phyloP scores from a whole-genome alignment of 2,113 vertebrate species.

The Syngnathoides biaculeatus region DNA sequence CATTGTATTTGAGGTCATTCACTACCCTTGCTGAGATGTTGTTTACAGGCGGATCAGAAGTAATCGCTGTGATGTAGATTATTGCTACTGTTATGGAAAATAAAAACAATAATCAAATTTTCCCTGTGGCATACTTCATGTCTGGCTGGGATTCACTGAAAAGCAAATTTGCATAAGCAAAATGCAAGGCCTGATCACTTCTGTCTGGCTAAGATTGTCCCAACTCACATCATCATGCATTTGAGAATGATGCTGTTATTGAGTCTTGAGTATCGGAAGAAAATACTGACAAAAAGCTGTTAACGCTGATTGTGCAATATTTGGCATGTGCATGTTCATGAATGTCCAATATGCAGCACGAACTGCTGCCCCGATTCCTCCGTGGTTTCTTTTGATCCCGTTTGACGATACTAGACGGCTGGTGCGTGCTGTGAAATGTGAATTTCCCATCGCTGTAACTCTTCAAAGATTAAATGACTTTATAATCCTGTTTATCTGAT shows the following conservation, averaged over 20 bases:
- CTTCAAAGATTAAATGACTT: background rate
- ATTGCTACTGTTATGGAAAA: conserved; percentile 17
- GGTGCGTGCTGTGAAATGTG: background rate
- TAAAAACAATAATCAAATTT: conserved; percentile 18
- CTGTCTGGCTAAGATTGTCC: conserved; percentile 12
- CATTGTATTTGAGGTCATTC: background rate
- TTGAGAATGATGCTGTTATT: background rate
- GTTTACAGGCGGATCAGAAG: background rate
- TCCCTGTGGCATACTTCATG: conserved; percentile 21
- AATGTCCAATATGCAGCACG: background rate
- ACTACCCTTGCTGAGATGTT: background rate
- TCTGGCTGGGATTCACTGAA: conserved; percentile 44
- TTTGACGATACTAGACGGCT: background rate
- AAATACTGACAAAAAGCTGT: background rate
- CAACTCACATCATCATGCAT: background rate
- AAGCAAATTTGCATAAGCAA: conserved; percentile 30
- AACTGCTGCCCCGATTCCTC: background rate
- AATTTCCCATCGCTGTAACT: background rate
- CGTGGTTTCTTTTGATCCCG: background rate
- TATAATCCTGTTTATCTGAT: background rate
- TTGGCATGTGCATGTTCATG: background rate
- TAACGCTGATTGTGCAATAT: background rate
- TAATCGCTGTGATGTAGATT: conserved; percentile 10
- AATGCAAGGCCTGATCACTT: conserved; percentile 29
- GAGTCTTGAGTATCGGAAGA: background rate